Evolutionary conservation across 2,797 vertebrate genomes (phyloP).

Genomic region (Crossoptilon crossoptilon): DNA sequence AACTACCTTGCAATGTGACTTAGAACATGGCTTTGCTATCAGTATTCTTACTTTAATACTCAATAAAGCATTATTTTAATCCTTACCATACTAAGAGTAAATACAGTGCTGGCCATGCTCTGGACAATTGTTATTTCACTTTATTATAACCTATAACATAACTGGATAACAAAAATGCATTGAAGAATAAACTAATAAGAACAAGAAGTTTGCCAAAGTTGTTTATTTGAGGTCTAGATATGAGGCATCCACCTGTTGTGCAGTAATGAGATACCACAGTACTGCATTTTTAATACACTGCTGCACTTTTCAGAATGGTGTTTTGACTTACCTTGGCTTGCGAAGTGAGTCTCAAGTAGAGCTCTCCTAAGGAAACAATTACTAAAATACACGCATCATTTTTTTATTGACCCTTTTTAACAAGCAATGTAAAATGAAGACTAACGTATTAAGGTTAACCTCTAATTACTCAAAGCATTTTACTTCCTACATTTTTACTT

Average conservation of each 20-base stretch:
- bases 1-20: background rate
- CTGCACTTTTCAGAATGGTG: background rate
- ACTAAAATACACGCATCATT: background rate
- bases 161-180: background rate
- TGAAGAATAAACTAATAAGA: background rate
- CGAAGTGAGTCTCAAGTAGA: background rate
- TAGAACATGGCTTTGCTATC: background rate
- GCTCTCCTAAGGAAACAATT: background rate
- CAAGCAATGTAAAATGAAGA: background rate
- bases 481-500: background rate
- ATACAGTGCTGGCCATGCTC: background rate
- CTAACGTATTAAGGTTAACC: background rate
- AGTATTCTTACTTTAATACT: background rate
- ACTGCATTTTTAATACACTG: conserved; percentile 55
- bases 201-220: background rate
- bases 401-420: background rate
- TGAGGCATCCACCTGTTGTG: background rate
- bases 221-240: conserved; percentile 4
- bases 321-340: conserved; percentile 6
- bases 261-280: conserved; percentile 53
- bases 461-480: background rate
- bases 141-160: background rate
- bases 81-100: background rate
- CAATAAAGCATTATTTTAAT: background rate
- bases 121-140: background rate